Evolutionary conservation across 2,113 vertebrate genomes (phyloP).

Genomic region (Ceyx cyanopectus): DNA sequence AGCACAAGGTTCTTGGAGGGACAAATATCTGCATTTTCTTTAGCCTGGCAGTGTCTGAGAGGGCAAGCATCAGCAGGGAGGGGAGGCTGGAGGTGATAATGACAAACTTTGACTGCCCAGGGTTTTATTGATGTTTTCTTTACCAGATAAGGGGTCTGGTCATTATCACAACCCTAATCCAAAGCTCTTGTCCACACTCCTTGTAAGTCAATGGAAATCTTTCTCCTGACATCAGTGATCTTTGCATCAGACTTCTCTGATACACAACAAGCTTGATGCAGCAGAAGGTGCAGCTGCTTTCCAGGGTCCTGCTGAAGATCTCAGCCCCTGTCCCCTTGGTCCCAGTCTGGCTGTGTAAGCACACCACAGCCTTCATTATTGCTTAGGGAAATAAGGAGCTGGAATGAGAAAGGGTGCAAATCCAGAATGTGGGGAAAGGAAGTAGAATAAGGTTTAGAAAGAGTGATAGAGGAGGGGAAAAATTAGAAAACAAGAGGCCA

Average conservation of each 20-base stretch:
- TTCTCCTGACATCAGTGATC: not conserved
- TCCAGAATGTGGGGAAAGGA: not conserved
- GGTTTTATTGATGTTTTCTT: not conserved
- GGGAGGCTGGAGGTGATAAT: slow-evolving; percentile 4
- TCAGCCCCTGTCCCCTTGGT: not conserved
- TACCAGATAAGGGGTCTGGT: not conserved
- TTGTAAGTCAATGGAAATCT: not conserved
- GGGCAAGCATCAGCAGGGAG: not conserved
- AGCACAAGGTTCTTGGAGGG: not conserved
- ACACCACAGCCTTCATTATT: not conserved
- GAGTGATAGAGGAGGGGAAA: not conserved
- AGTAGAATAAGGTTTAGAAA: not conserved
- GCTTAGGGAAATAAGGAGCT: not conserved
- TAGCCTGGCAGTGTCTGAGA: not conserved
- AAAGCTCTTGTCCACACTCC: not conserved
- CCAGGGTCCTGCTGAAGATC: not conserved
- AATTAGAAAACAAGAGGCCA: not conserved
- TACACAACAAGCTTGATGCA: not conserved
- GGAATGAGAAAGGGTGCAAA: not conserved
- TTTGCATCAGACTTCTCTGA: not conserved
- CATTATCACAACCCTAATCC: slow-evolving; percentile 3
- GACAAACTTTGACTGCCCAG: not conserved
- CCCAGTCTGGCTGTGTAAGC: not conserved
- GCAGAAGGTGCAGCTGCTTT: not conserved
- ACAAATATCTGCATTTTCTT: slow-evolving; percentile 2